Percentiles rank a stretch among this genome's conserved stretches.
phyloP scores from a whole-genome alignment of 2,888 invertebrate species.

The Heliconius aoede region DNA sequence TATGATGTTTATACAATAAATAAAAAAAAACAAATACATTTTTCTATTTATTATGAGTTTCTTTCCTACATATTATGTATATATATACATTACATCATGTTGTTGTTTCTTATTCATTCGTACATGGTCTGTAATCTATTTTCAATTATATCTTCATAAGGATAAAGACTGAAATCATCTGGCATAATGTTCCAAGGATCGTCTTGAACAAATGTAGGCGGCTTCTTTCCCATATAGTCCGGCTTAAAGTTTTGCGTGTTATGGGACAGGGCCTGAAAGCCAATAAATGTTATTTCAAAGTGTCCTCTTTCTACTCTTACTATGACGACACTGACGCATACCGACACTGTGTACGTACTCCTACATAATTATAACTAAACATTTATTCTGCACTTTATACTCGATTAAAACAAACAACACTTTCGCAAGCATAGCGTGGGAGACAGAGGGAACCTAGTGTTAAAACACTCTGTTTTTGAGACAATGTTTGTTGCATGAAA shows the following conservation, averaged over 20 bases:
- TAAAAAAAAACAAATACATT: neutral
- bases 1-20: neutral
- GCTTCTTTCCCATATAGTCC: slow-evolving; percentile 48
- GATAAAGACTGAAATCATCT: slow-evolving; percentile 60
- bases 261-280: slow-evolving; percentile 54
- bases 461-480: neutral
- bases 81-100: slow-evolving; percentile 1
- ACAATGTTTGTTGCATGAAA: neutral
- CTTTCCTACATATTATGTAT: neutral
- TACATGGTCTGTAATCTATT: slow-evolving; percentile 54
- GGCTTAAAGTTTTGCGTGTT: slow-evolving; percentile 50
- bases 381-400: neutral
- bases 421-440: no score
- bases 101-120: slow-evolving; percentile 38
- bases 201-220: slow-evolving; percentile 56
- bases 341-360: neutral
- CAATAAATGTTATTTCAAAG: neutral
- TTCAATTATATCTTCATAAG: slow-evolving; percentile 58
- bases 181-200: slow-evolving; percentile 57
- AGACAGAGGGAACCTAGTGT: neutral
- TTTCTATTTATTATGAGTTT: neutral
- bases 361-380: neutral
- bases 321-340: neutral
- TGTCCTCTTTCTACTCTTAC: neutral
- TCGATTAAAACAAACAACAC: no score